Conservation (phyloP, 2,113 vertebrate species). For the Albula goreensis region DNA sequence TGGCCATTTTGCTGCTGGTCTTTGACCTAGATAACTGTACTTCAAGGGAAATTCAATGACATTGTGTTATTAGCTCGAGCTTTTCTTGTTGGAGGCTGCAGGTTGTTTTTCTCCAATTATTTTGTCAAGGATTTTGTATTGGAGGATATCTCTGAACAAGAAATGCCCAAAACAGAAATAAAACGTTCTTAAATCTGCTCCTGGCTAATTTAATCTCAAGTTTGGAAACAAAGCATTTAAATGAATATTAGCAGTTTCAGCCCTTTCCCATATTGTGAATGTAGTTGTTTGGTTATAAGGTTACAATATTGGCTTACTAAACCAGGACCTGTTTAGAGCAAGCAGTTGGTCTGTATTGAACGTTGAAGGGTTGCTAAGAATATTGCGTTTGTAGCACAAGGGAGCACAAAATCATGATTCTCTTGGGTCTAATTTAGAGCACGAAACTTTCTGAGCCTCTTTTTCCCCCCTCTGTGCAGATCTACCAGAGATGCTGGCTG, state of each 20-base stretch:
- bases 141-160: background rate
- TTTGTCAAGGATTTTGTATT: background rate
- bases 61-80: background rate
- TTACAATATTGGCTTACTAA: background rate
- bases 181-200: background rate
- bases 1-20: background rate
- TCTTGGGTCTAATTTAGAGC: background rate
- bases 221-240: no score
- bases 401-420: background rate
- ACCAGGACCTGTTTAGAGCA: background rate
- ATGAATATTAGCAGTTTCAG: no score
- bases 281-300: background rate
- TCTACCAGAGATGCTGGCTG: slow-evolving; percentile 82
- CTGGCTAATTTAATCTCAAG: no score
- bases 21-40: background rate
- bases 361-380: background rate
- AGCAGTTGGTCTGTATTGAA: background rate
- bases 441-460: background rate
- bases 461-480: slow-evolving; percentile 54
- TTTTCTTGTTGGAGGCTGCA: background rate
- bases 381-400: background rate
- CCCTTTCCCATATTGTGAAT: no score
- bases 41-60: background rate
- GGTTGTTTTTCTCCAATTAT: background rate
- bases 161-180: background rate